Evolutionary conservation across 2,888 invertebrate species (phyloP).

Genomic region (Boloria selene): DNA sequence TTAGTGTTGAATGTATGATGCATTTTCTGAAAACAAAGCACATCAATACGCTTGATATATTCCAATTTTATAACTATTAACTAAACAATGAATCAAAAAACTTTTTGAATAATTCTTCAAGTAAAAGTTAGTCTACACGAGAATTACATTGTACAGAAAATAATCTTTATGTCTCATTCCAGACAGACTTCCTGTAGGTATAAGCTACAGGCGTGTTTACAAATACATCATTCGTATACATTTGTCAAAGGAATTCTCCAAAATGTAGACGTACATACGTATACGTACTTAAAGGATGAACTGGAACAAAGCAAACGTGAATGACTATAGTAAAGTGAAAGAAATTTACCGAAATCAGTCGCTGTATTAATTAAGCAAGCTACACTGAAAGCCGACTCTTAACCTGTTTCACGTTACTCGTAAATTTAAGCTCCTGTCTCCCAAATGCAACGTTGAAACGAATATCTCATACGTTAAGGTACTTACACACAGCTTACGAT

Average conservation of each 20-base stretch:
- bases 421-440: slow-evolving; percentile 30
- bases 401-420: slow-evolving; percentile 35
- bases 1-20: background rate
- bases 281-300: slow-evolving; percentile 11
- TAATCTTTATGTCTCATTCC: background rate
- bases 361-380: slow-evolving; percentile 33
- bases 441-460: slow-evolving; percentile 27
- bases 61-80: no score
- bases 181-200: background rate
- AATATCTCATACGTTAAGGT: slow-evolving; percentile 24
- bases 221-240: slow-evolving; percentile 12
- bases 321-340: slow-evolving; percentile 23
- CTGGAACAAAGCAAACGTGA: slow-evolving; percentile 3
- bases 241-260: slow-evolving; percentile 6
- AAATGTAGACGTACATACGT: background rate
- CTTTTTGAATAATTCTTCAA: no score
- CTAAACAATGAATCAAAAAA: no score
- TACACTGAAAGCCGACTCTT: slow-evolving; percentile 31
- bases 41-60: no score
- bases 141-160: background rate
- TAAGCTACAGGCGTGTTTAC: background rate
- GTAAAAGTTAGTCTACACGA: background rate
- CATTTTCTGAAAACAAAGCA: background rate
- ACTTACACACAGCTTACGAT: background rate
- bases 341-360: slow-evolving; percentile 33